These are phyloP conservation scores for Elgaria multicarinata DNA, from an alignment of 2,113 vertebrate species.

Conservation along the genomic window DNA sequence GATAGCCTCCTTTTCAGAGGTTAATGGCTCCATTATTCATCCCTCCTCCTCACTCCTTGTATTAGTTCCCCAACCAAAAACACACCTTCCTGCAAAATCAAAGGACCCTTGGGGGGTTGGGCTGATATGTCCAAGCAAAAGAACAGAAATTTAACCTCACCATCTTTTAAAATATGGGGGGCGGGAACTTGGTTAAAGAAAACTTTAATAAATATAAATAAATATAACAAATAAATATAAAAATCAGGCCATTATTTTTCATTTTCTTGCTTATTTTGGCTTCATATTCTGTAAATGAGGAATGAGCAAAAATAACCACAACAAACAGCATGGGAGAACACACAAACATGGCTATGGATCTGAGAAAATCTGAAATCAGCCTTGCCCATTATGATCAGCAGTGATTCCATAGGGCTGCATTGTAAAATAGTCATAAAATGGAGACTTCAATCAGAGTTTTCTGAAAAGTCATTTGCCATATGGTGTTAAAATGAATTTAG, in stretches of 20 bases:
- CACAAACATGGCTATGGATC: not conserved
- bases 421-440: constrained; percentile 20
- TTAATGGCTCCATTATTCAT: not conserved
- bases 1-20: too few species aligned
- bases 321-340: not conserved
- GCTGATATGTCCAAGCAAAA: too few species aligned
- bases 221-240: not conserved
- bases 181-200: not conserved
- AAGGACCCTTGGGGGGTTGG: not conserved
- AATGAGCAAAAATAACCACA: not conserved
- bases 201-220: not conserved
- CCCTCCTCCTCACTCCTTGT: too few species aligned
- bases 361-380: not conserved
- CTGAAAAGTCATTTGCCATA: constrained; percentile 33
- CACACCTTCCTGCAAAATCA: not conserved
- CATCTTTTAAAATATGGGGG: not conserved
- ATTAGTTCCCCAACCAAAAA: not conserved
- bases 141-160: not conserved
- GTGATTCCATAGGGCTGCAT: not conserved
- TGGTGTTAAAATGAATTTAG: constrained; percentile 13
- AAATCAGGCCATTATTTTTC: not conserved
- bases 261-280: not conserved
- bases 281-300: not conserved
- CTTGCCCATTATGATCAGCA: not conserved
- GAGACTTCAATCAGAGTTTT: not conserved